A percentile compares a stretch with the other conserved stretches of the same genome.
phyloP scores from a whole-genome alignment of 64 coral and sea anemone species.

The Porites australiensis region DNA sequence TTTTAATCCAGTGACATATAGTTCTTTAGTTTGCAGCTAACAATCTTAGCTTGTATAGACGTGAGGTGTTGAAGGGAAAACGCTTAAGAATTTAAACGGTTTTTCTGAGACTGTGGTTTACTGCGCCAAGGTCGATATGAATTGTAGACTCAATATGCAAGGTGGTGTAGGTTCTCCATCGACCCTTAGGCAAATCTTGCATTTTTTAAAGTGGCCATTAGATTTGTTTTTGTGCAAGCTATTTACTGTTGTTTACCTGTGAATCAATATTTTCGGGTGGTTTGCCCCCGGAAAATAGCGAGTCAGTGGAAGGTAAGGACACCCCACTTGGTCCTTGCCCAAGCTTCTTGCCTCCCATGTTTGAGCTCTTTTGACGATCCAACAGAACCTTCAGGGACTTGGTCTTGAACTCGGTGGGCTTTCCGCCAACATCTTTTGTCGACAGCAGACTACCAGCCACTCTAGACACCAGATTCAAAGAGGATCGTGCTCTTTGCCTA shows the following conservation, averaged over 20 bases:
- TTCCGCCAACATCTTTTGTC: slow-evolving; percentile 13
- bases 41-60: too few species aligned
- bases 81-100: too few species aligned
- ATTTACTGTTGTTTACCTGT: slow-evolving; percentile 18
- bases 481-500: slow-evolving; percentile 62
- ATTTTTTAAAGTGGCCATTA: too few species aligned
- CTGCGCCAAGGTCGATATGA: too few species aligned
- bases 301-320: slow-evolving; percentile 32
- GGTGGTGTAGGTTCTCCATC: too few species aligned
- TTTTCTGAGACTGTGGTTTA: too few species aligned
- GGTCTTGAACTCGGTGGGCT: slow-evolving; percentile 60
- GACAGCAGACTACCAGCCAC: slow-evolving; percentile 57
- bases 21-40: too few species aligned
- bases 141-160: too few species aligned
- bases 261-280: slow-evolving; percentile 53
- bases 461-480: slow-evolving; percentile 50
- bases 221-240: background rate
- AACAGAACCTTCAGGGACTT: slow-evolving; percentile 65
- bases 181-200: too few species aligned
- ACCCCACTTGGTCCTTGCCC: slow-evolving; percentile 50
- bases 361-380: slow-evolving; percentile 26
- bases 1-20: too few species aligned
- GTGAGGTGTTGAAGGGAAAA: too few species aligned
- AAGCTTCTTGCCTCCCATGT: slow-evolving; percentile 66
- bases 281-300: slow-evolving; percentile 34